phyloP scores from a whole-genome alignment of 2,113 vertebrate genomes.

The Reinhardtius hippoglossoides region DNA sequence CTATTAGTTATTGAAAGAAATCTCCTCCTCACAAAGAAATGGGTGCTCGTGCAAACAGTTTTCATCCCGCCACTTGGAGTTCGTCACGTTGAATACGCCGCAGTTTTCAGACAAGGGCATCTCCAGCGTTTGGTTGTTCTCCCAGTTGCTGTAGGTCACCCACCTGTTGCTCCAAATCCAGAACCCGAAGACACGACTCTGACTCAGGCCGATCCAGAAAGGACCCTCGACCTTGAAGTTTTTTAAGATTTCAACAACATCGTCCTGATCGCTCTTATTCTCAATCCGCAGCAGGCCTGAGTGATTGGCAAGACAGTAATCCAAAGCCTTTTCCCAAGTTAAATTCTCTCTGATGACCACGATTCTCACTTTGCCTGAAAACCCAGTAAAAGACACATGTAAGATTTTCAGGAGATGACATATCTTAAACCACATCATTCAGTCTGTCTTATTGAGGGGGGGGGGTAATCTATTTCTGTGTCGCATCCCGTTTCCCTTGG shows the following conservation, averaged over 20 bases:
- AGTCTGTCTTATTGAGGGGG: not conserved
- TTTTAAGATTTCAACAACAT: not conserved
- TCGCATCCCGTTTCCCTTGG: not conserved
- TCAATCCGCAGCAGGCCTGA: slow-evolving; percentile 45
- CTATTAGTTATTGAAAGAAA: not conserved
- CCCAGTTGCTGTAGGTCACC: slow-evolving; percentile 55
- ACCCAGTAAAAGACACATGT: not conserved
- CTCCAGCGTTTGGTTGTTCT: not conserved
- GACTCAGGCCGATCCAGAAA: slow-evolving; percentile 74
- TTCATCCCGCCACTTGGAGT: slow-evolving; percentile 47
- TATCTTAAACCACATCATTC: not conserved
- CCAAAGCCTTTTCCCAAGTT: slow-evolving; percentile 42
- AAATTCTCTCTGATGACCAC: rapidly evolving
- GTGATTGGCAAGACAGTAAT: slow-evolving; percentile 27
- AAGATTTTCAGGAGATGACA: not conserved
- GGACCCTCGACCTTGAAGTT: rapidly evolving
- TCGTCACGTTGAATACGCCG: slow-evolving; percentile 15
- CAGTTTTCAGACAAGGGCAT: slow-evolving; percentile 51
- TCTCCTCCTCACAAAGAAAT: slow-evolving; percentile 68
- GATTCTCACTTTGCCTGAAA: slow-evolving; percentile 56
- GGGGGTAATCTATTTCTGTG: not conserved
- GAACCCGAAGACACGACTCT: slow-evolving; percentile 73
- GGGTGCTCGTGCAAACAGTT: not conserved
- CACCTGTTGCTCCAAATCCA: slow-evolving; percentile 71
- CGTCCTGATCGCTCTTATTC: not conserved